Evolutionary conservation across 2,113 vertebrate genomes (phyloP).

Genomic region (Zosterops japonicus): DNA sequence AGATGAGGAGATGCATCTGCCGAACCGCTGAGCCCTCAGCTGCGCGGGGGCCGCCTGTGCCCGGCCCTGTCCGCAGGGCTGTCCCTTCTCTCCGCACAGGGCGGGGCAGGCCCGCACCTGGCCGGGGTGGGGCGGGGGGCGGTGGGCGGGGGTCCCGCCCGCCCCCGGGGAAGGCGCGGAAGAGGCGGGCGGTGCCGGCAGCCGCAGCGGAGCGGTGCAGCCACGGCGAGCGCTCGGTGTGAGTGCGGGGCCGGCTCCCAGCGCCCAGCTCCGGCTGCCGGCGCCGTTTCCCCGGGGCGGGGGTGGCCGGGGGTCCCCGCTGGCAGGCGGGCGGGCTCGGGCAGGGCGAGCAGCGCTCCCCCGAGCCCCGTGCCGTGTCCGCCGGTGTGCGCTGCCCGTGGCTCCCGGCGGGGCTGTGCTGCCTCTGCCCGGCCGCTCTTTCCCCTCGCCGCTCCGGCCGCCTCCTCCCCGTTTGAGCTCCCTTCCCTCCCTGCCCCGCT

Average conservation of each 20-base stretch:
- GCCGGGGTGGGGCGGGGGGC: neutral
- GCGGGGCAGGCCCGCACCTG: neutral
- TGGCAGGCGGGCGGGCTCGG: neutral
- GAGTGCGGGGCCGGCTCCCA: neutral
- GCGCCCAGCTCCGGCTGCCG: neutral
- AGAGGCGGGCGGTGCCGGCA: neutral
- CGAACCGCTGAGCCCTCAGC: accelerated
- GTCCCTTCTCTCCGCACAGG: neutral
- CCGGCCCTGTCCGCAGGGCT: neutral
- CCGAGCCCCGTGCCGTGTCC: neutral
- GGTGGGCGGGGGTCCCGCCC: neutral
- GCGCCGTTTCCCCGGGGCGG: neutral
- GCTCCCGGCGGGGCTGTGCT: neutral
- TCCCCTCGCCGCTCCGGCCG: neutral
- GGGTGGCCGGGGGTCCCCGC: neutral
- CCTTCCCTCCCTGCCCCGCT: neutral
- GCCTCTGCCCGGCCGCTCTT: neutral
- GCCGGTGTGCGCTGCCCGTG: neutral
- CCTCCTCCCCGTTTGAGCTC: neutral
- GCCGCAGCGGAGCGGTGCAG: neutral
- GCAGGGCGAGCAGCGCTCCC: neutral
- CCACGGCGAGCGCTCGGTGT: neutral
- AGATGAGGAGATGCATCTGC: accelerated
- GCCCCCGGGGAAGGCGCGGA: neutral
- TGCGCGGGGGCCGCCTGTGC: neutral